Percentiles rank a stretch among this genome's conserved stretches.
Conservation (phyloP, 1,140 invertebrate genomes). For the Palaemon carinicauda region DNA sequence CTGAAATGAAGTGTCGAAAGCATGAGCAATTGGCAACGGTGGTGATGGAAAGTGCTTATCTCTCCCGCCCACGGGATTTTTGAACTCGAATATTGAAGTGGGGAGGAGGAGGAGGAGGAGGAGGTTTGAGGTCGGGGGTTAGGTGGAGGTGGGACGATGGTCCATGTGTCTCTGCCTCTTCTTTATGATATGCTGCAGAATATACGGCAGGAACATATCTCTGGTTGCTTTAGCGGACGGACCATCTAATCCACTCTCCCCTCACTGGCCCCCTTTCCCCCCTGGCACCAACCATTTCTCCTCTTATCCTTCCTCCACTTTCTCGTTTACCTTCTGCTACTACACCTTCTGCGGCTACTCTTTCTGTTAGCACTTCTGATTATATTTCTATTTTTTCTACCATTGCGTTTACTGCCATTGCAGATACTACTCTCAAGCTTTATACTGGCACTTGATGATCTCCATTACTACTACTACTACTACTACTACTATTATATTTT, state of each 20-base stretch:
- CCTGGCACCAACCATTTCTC: neutral
- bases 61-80: neutral
- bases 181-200: no score
- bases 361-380: no score
- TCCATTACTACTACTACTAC: no score
- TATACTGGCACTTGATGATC: no score
- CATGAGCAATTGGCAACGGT: slow-evolving; percentile 12
- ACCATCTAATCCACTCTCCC: neutral
- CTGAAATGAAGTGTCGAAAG: neutral
- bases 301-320: neutral
- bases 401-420: no score
- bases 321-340: neutral
- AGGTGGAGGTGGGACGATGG: neutral
- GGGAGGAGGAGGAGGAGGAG: neutral
- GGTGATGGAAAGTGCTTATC: slow-evolving; percentile 19
- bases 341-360: no score
- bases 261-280: neutral
- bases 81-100: neutral
- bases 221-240: neutral
- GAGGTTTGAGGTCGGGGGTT: neutral
- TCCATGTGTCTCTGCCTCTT: no score
- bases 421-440: no score
- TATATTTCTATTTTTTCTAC: no score
- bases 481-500: no score
- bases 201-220: no score